phyloP scores from a whole-genome alignment of 2,888 invertebrate genomes.

The Rhingia rostrata region DNA sequence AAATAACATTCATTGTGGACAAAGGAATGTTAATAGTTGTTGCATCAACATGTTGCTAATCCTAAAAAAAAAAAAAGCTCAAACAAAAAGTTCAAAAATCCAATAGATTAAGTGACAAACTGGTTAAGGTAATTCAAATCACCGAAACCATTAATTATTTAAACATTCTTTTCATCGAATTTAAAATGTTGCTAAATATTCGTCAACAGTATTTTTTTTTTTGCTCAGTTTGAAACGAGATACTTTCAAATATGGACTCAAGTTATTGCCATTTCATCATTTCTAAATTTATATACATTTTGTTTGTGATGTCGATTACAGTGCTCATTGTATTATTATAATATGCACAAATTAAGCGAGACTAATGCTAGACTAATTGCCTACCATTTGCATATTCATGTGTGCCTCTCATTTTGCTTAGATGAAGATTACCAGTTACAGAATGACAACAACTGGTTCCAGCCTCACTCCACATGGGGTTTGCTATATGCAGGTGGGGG shows the following conservation, averaged over 20 bases:
- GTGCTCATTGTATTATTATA: constrained; percentile 23
- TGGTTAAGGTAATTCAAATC: not conserved
- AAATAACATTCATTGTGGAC: not conserved
- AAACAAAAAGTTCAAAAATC: not conserved
- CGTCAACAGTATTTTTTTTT: not conserved
- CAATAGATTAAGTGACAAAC: not conserved
- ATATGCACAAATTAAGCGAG: constrained; percentile 64
- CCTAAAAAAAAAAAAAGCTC: not conserved
- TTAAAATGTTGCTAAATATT: constrained; percentile 17
- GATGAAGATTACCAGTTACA: constrained; percentile 25
- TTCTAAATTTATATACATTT: constrained; percentile 64
- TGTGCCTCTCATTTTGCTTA: not conserved
- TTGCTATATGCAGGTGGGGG: constrained; percentile 49
- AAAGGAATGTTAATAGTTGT: constrained; percentile 1
- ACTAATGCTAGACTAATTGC: constrained; percentile 68
- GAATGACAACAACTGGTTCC: constrained; percentile 45
- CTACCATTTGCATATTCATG: constrained; percentile 55
- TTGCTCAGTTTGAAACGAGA: not conserved
- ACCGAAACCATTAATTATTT: constrained; percentile 23
- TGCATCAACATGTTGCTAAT: constrained; percentile 14
- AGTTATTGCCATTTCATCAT: constrained; percentile 59
- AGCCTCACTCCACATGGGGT: constrained; percentile 17
- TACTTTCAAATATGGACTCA: constrained; percentile 15
- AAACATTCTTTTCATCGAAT: not conserved
- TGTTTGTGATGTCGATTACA: not conserved